These are phyloP conservation scores for Scarus forsteni DNA, from an alignment of 2,797 vertebrate species.

Conservation along the genomic window DNA sequence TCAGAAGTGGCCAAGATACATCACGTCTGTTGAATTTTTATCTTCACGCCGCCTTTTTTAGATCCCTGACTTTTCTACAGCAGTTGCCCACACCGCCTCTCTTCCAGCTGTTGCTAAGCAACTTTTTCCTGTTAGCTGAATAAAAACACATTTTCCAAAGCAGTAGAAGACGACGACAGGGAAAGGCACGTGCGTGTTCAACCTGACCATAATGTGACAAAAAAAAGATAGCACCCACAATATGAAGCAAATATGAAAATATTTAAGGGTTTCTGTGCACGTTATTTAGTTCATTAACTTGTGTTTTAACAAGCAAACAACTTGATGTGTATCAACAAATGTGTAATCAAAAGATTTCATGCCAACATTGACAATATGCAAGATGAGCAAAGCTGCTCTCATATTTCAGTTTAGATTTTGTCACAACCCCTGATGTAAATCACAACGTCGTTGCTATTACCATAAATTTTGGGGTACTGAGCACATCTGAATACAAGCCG, in stretches of 20 bases:
- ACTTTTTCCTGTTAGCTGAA: constrained; percentile 19
- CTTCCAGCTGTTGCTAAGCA: constrained; percentile 36
- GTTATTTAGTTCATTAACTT: background rate
- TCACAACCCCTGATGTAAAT: too few species aligned
- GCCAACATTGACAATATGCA: too few species aligned
- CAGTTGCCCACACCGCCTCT: constrained; percentile 7
- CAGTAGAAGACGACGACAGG: background rate
- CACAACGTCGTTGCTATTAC: too few species aligned
- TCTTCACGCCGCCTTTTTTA: background rate
- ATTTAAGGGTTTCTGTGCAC: background rate
- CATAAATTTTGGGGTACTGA: too few species aligned
- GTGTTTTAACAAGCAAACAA: background rate
- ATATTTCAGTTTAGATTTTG: too few species aligned
- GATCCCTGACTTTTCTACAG: background rate
- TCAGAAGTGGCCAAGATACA: background rate
- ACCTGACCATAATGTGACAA: background rate
- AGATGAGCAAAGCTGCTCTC: too few species aligned
- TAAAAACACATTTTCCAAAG: background rate
- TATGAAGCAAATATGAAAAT: background rate
- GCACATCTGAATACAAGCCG: too few species aligned
- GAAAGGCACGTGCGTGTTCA: background rate
- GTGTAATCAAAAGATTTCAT: too few species aligned
- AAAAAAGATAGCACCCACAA: background rate
- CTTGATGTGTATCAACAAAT: background rate
- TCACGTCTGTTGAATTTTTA: background rate